Conservation (phyloP, 2,113 vertebrate genomes). For the Serinus canaria region DNA sequence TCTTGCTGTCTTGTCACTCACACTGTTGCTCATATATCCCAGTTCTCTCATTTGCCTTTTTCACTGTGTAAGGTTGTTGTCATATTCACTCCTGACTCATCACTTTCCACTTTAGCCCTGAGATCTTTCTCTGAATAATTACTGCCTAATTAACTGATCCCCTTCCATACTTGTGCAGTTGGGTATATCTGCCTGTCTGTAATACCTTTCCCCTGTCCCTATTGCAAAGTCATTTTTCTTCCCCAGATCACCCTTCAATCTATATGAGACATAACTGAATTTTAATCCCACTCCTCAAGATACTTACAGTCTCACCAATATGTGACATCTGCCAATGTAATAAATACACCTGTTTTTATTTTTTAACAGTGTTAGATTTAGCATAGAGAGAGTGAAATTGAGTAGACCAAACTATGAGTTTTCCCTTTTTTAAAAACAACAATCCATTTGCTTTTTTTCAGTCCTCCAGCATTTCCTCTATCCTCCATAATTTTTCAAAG, state of each 20-base stretch:
- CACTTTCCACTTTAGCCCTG: background rate
- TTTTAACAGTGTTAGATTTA: background rate
- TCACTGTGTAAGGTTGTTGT: background rate
- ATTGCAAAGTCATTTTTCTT: background rate
- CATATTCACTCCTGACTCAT: background rate
- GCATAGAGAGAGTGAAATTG: background rate
- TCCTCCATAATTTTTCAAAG: constrained; percentile 28
- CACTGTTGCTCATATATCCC: background rate
- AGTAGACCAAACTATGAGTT: background rate
- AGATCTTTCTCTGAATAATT: background rate
- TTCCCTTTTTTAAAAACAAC: background rate
- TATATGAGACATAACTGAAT: background rate
- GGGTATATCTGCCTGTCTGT: background rate
- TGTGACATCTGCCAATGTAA: background rate
- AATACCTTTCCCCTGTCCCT: background rate
- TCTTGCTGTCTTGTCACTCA: background rate
- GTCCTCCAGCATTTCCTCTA: background rate
- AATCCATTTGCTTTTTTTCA: background rate
- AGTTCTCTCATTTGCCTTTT: background rate
- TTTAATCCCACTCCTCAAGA: background rate
- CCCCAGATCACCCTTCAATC: background rate
- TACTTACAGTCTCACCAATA: background rate
- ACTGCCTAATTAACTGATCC: background rate
- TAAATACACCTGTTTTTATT: background rate
- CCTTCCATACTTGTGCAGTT: background rate